phyloP scores from a whole-genome alignment of 2,113 vertebrate genomes.

The Galbula dea region DNA sequence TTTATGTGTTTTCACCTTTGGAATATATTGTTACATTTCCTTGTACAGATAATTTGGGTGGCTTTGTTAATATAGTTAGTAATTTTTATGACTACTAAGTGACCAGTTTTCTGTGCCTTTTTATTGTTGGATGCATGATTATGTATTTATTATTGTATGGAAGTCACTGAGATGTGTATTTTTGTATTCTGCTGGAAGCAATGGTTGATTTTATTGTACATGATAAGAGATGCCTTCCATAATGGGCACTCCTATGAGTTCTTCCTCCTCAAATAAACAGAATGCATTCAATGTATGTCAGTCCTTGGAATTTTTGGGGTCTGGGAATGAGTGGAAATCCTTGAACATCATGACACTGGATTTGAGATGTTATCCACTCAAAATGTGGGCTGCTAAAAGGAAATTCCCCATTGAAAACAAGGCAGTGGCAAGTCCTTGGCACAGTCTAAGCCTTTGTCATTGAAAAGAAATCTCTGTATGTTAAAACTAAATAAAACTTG shows the following conservation, averaged over 20 bases:
- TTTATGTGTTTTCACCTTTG: conserved; percentile 98
- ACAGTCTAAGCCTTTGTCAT: background rate
- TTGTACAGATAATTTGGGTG: conserved; percentile 92
- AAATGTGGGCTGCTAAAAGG: background rate
- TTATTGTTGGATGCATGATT: conserved; percentile 95
- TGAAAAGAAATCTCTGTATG: background rate
- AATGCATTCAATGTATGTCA: conserved; percentile 79
- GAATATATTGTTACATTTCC: conserved; percentile 98
- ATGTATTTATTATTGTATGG: conserved; percentile 96
- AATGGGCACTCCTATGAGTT: conserved; percentile 84
- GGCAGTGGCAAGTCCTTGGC: background rate
- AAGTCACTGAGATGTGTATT: conserved; percentile 98
- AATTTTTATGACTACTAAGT: conserved; percentile 99
- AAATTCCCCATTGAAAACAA: background rate
- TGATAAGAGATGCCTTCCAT: conserved; percentile 79
- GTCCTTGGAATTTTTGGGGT: background rate
- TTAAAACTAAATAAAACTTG: background rate
- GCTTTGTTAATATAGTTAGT: conserved; percentile 96
- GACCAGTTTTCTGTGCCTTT: conserved; percentile 98
- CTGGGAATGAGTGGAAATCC: background rate
- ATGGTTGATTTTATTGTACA: conserved; percentile 89
- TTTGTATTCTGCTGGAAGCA: conserved; percentile 95
- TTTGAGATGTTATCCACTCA: background rate
- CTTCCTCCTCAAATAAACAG: conserved; percentile 94
- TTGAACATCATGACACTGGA: background rate